Percentiles rank a stretch among this genome's conserved stretches.
Evolutionary conservation across 2,888 invertebrate genomes (phyloP).

Genomic region (Onthophagus sagittarius): DNA sequence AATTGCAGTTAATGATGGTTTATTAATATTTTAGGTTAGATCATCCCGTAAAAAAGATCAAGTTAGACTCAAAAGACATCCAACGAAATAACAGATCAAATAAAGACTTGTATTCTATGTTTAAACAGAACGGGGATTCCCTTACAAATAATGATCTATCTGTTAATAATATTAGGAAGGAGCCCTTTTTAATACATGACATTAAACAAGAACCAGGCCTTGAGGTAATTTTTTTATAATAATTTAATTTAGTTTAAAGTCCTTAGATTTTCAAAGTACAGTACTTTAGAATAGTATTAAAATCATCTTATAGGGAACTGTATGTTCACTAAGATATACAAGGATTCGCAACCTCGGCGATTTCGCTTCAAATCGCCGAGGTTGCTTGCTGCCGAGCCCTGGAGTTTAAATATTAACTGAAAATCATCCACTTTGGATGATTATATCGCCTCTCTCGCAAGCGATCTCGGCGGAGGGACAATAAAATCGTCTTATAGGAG

Average conservation of each 20-base stretch:
- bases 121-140: conserved; percentile 37
- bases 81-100: conserved; percentile 44
- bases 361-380: too few species aligned
- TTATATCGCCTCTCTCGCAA: too few species aligned
- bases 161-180: conserved; percentile 32
- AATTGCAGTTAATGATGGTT: neutral
- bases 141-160: conserved; percentile 28
- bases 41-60: conserved; percentile 87
- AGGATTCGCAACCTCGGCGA: too few species aligned
- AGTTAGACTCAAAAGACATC: conserved; percentile 55
- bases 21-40: conserved; percentile 63
- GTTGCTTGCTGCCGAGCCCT: too few species aligned
- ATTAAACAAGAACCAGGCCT: conserved; percentile 62
- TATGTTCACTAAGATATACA: too few species aligned
- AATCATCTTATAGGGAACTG: too few species aligned
- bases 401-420: too few species aligned
- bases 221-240: conserved; percentile 15
- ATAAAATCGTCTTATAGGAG: too few species aligned
- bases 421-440: too few species aligned
- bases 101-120: conserved; percentile 45
- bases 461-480: too few species aligned
- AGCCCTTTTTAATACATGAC: conserved; percentile 47
- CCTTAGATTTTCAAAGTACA: too few species aligned
- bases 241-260: neutral
- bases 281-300: too few species aligned